Evolutionary conservation across 2,888 invertebrate species (phyloP), one percentile per base, ranked within the genome.

Genomic region (Meganola albula): DNA sequence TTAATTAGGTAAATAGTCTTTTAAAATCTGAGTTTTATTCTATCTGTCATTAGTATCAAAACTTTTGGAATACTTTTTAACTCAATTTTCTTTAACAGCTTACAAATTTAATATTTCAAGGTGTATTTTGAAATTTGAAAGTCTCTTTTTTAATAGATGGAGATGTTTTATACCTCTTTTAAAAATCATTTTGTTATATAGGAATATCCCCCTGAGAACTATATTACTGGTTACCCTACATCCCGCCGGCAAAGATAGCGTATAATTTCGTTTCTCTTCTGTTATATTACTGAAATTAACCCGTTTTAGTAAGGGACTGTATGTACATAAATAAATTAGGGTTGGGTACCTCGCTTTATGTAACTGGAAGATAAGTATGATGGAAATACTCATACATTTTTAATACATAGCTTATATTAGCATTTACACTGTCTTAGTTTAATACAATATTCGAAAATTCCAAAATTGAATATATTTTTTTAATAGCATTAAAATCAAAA

Each of bases 281-380:
- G 70, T 76, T 74, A 76, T 74, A 77, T 77, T 67, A 70, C 58
- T 61, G 68, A 72, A 74, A 75, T 77, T 74, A 78, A 74, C 76
- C 71, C 70, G 74, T 77, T 80, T 71, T 67, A 68, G 66, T 63
- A 58, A 59, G 48, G 59, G 58, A 62, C 63, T n/a, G n/a, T n/a
- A n/a, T n/a, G 69, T 70, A 66, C 63, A 71, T 72, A 67, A 67
- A 74, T 76, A 70, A 20, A 75, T 75, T 61, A 68, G 59, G 59
- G 66, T 60, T 55, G 59, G 63, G 48, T 46, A 44, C 43, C 43
- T 39, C 29, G 9, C 28, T 13, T 22, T 45, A 22, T 37, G 31
- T 34, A 22, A 32, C 10, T 7, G 8, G 4, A 10, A 44, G 44
- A 33, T 33, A 37, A 22, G 4, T 30, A 46, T 32, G 35, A 46